A percentile compares a stretch with the other conserved stretches of the same genome.
These are phyloP conservation scores for Myocastor coypus DNA, from an alignment of 2,113 vertebrate species.

Conservation along the genomic window DNA sequence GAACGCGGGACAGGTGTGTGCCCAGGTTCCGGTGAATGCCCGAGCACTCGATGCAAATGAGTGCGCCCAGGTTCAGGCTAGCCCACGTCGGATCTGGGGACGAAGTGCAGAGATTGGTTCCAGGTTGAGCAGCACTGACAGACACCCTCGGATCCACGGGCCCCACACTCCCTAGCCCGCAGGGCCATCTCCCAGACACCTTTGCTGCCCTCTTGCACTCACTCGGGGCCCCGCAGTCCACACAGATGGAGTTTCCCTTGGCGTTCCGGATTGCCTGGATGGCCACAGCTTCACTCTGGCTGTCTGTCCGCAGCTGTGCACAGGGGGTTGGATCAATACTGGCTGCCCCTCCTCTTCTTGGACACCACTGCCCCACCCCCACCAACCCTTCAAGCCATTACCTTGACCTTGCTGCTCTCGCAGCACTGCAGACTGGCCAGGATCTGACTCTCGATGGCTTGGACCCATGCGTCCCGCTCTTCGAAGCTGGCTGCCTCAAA, in stretches of 20 bases:
- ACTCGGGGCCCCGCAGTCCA: slow-evolving; percentile 96
- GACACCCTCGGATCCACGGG: not conserved
- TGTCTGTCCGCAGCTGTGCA: slow-evolving; percentile 94
- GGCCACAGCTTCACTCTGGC: slow-evolving; percentile 97
- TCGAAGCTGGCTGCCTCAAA: slow-evolving; percentile 96
- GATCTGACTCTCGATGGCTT: slow-evolving; percentile 98
- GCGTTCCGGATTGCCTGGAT: slow-evolving; percentile 96
- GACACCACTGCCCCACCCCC: not conserved
- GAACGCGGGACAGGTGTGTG: slow-evolving; percentile 96
- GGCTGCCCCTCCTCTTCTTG: not conserved
- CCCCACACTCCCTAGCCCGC: not conserved
- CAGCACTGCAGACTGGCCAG: slow-evolving; percentile 97
- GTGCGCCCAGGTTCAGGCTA: slow-evolving; percentile 95
- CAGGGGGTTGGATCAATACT: not conserved
- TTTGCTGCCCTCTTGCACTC: slow-evolving; percentile 82
- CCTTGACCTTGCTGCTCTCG: slow-evolving; percentile 98
- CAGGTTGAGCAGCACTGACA: fast-evolving
- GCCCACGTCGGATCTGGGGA: slow-evolving; percentile 95
- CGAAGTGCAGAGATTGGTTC: not conserved
- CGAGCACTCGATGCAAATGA: slow-evolving; percentile 98
- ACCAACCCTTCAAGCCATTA: slow-evolving; percentile 45
- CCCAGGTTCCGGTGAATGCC: slow-evolving; percentile 98
- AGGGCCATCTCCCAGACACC: not conserved
- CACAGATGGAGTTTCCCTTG: slow-evolving; percentile 95
- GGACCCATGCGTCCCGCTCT: slow-evolving; percentile 96